Conservation (phyloP, 1,140 invertebrate species). For the Anoplolepis gracilipes region DNA sequence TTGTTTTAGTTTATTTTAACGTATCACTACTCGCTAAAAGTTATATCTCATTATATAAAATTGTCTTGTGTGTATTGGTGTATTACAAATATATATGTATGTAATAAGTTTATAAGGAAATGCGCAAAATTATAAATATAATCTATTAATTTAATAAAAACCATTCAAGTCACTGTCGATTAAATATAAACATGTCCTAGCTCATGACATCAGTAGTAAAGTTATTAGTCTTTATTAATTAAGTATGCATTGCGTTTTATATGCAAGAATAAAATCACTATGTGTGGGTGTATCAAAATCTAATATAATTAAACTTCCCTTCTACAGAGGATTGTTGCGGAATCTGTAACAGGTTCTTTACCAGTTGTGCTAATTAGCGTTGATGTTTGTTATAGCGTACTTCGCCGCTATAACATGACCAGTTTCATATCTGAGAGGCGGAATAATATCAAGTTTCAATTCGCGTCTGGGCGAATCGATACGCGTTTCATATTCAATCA, state of each 20-base stretch:
- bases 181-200: background rate
- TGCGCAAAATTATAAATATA: background rate
- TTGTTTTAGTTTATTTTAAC: background rate
- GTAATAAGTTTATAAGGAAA: background rate
- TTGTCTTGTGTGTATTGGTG: too few species aligned
- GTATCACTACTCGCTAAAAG: background rate
- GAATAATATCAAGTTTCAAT: constrained; percentile 76
- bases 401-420: background rate
- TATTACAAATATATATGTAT: too few species aligned
- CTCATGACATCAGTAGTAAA: background rate
- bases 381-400: constrained; percentile 3
- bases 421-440: constrained; percentile 25
- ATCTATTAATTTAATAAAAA: background rate
- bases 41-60: background rate
- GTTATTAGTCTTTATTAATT: background rate
- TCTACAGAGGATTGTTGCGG: background rate
- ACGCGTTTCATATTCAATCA: constrained; percentile 78
- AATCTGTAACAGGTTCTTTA: constrained; percentile 20
- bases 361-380: constrained; percentile 30
- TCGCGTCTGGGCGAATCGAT: constrained; percentile 76
- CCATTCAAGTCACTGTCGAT: background rate
- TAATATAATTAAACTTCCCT: constrained; percentile 5
- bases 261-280: background rate
- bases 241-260: background rate
- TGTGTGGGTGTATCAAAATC: background rate